Evolutionary conservation across 1,140 invertebrate genomes (phyloP).

Genomic region (Diabrotica undecimpunctata): DNA sequence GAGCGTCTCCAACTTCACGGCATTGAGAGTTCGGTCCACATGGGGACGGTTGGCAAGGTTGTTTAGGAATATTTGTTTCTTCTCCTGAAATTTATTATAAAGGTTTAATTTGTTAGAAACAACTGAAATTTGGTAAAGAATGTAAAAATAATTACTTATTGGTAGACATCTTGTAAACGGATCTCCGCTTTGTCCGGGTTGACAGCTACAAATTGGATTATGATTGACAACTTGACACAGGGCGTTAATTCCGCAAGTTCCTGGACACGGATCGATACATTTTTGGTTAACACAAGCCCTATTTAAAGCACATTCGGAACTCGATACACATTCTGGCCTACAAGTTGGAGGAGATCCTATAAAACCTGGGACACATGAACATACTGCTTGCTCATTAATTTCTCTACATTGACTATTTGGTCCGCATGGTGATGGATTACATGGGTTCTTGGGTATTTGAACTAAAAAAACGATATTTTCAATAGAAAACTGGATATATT

Average conservation of each 20-base stretch:
- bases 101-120: background rate
- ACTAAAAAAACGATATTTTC: conserved; percentile 21
- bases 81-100: conserved; percentile 30
- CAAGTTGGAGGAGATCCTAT: conserved; percentile 62
- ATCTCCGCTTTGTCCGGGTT: conserved; percentile 58
- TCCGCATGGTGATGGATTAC: conserved; percentile 60
- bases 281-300: conserved; percentile 61
- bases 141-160: conserved; percentile 42
- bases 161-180: conserved; percentile 58
- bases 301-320: conserved; percentile 60
- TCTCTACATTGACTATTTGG: conserved; percentile 61
- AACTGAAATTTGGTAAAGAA: background rate
- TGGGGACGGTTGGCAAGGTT: conserved; percentile 57
- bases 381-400: conserved; percentile 57
- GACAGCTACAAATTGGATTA: conserved; percentile 60
- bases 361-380: conserved; percentile 60
- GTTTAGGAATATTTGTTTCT: conserved; percentile 42
- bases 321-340: conserved; percentile 60
- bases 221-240: conserved; percentile 62
- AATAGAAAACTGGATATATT: background rate
- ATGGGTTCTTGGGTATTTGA: conserved; percentile 52
- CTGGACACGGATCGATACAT: conserved; percentile 62
- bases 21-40: conserved; percentile 56
- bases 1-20: conserved; percentile 49
- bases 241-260: conserved; percentile 60